Percentiles rank a stretch among this genome's conserved stretches.
These are phyloP conservation scores for Anoplopoma fimbria DNA, from an alignment of 2,113 vertebrate species.

Conservation along the genomic window DNA sequence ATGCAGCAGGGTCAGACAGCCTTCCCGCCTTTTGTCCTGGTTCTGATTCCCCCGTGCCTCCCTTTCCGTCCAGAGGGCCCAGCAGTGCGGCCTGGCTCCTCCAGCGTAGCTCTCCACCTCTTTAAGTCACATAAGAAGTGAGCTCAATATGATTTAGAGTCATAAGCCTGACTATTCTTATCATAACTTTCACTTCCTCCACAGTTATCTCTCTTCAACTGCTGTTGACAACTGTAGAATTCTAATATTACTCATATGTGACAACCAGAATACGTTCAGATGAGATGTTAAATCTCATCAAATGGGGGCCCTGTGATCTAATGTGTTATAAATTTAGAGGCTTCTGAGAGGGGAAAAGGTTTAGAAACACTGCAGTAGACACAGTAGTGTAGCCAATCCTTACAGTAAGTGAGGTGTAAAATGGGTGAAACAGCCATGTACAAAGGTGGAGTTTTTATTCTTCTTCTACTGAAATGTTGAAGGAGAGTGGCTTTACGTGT, in stretches of 20 bases:
- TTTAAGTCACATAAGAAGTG: background rate
- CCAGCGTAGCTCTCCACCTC: background rate
- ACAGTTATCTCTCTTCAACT: background rate
- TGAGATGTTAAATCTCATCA: background rate
- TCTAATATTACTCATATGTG: background rate
- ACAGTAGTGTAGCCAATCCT: background rate
- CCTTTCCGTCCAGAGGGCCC: too few relatives aligned
- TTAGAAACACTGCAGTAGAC: background rate
- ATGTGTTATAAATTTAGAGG: too few relatives aligned
- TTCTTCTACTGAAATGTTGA: background rate
- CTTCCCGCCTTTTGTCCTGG: too few relatives aligned
- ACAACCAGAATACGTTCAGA: background rate
- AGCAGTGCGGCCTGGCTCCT: too few relatives aligned
- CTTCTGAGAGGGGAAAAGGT: too few relatives aligned
- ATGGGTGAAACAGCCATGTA: background rate
- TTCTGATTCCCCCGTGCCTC: too few relatives aligned
- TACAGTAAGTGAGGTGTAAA: too few relatives aligned
- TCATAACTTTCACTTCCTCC: background rate
- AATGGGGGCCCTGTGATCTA: too few relatives aligned
- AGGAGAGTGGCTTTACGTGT: background rate
- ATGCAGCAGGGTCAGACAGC: too few relatives aligned
- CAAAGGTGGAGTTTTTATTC: too few relatives aligned
- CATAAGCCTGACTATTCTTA: background rate
- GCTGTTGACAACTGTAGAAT: background rate
- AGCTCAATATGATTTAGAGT: background rate